Evolutionary conservation across 2,888 invertebrate species (phyloP).

Genomic region (Diplazon laetatorius): DNA sequence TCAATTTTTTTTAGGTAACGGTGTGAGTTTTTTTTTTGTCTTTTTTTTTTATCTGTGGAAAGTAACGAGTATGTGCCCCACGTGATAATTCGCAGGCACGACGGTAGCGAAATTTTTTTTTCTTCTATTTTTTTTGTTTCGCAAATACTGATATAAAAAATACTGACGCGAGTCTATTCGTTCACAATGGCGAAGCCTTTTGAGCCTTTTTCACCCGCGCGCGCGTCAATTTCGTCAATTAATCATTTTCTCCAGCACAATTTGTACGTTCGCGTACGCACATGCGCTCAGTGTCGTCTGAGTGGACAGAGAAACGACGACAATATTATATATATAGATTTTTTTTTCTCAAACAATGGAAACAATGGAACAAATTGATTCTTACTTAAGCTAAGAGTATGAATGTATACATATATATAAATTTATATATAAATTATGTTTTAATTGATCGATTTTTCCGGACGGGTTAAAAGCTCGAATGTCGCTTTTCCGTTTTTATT

Average conservation of each 20-base stretch:
- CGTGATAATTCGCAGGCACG: slow-evolving; percentile 72
- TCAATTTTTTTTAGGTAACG: slow-evolving; percentile 54
- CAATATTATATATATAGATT: no score
- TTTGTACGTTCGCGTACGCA: slow-evolving; percentile 62
- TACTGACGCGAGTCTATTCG: slow-evolving; percentile 74
- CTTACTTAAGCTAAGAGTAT: slow-evolving; percentile 70
- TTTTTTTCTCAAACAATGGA: slow-evolving; percentile 33
- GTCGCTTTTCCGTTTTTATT: slow-evolving; percentile 17
- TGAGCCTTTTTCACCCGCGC: no score
- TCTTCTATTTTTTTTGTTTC: no score
- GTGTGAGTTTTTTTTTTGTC: slow-evolving; percentile 48
- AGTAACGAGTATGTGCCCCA: slow-evolving; percentile 65
- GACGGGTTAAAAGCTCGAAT: slow-evolving; percentile 16
- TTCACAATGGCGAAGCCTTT: slow-evolving; percentile 28
- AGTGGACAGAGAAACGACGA: slow-evolving; percentile 46
- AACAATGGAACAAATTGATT: slow-evolving; percentile 57
- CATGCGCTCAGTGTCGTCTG: slow-evolving; percentile 25
- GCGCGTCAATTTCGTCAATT: slow-evolving; percentile 66
- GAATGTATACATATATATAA: no score
- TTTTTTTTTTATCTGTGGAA: slow-evolving; percentile 42
- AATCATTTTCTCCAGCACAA: slow-evolving; percentile 63
- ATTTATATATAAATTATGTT: no score
- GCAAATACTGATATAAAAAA: slow-evolving; percentile 82
- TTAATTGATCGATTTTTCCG: slow-evolving; percentile 41
- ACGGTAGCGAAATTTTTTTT: slow-evolving; percentile 68